phyloP scores from a whole-genome alignment of 2,888 invertebrate species.

The Notocelia uddmanniana region DNA sequence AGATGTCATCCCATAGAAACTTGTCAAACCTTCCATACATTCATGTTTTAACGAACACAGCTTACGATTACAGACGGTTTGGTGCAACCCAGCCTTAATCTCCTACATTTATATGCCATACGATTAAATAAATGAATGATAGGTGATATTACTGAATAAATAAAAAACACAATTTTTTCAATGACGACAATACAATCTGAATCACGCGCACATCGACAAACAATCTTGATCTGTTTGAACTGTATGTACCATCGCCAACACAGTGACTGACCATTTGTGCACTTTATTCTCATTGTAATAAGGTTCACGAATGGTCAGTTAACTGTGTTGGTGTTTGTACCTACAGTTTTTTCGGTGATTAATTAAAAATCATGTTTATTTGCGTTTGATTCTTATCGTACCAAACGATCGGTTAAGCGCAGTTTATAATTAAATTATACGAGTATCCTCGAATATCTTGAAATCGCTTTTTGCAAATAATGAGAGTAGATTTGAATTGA shows the following conservation, averaged over 20 bases:
- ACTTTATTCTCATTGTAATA: no score
- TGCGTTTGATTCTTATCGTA: conserved; percentile 12
- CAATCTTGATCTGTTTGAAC: conserved; percentile 32
- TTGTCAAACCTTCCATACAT: no score
- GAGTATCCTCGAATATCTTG: conserved; percentile 1
- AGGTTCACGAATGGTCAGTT: no score
- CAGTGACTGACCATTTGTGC: no score
- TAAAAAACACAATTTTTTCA: neutral
- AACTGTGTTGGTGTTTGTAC: no score
- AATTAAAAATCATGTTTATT: conserved; percentile 38
- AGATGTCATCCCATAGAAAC: no score
- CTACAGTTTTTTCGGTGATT: conserved; percentile 21
- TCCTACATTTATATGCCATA: no score
- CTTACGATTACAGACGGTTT: no score
- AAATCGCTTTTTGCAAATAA: neutral
- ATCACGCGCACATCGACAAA: conserved; percentile 22
- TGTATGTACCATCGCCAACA: no score
- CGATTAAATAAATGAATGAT: no score
- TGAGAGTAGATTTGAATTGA: neutral
- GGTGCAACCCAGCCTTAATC: no score
- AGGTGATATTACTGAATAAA: neutral
- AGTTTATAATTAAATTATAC: conserved; percentile 11
- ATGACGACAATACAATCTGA: conserved; percentile 3
- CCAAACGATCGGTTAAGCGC: neutral
- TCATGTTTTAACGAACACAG: no score